Evolutionary conservation across 2,797 vertebrate species (phyloP).

Genomic region (Acanthiza pusilla): DNA sequence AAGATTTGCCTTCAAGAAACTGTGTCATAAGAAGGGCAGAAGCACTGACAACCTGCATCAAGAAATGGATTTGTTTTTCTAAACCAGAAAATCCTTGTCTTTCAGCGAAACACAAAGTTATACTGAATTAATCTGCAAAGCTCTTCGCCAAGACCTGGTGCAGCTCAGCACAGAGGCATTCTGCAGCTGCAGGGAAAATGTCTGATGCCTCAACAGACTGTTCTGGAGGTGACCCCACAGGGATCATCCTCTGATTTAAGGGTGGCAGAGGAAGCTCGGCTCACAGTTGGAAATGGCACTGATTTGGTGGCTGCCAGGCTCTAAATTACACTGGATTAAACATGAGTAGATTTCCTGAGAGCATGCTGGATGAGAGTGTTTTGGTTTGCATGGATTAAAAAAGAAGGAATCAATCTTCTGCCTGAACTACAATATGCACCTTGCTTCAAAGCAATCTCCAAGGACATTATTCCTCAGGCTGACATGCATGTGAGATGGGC

Average conservation of each 20-base stretch:
- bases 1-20: conserved; percentile 8
- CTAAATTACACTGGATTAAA: background rate
- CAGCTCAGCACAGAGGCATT: background rate
- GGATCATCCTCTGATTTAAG: background rate
- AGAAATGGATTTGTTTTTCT: background rate
- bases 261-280: background rate
- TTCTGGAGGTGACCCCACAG: background rate
- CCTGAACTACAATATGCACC: background rate
- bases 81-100: background rate
- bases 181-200: background rate
- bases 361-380: background rate
- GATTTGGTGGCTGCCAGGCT: background rate
- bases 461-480: background rate
- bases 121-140: background rate
- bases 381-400: background rate
- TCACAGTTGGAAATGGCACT: background rate
- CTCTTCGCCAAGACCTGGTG: background rate
- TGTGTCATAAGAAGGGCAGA: background rate
- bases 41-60: background rate
- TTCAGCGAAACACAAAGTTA: background rate
- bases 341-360: background rate
- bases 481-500: background rate
- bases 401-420: background rate
- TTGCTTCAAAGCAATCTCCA: background rate
- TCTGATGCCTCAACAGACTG: background rate